Conservation (phyloP, 2,113 vertebrate genomes). For the Sarotherodon lohbergeri region DNA sequence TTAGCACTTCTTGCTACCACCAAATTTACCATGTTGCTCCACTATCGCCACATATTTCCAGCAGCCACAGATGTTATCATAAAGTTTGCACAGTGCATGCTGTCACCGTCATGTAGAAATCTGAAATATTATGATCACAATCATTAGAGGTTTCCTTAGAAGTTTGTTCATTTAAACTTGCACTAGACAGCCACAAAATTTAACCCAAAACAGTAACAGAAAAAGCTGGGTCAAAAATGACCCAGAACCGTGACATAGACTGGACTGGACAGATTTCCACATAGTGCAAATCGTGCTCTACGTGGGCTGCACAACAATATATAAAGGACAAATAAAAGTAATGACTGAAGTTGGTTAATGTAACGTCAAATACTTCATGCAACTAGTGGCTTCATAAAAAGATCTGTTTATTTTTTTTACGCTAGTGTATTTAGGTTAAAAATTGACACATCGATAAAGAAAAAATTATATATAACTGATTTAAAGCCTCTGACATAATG, state of each 20-base stretch:
- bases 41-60: not conserved
- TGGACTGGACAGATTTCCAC: not conserved
- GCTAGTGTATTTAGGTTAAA: not conserved
- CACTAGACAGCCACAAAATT: rapidly evolving
- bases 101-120: not conserved
- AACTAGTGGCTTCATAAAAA: not conserved
- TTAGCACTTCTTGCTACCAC: not conserved
- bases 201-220: too few relatives aligned
- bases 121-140: not conserved
- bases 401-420: not conserved
- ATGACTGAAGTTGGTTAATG: not conserved
- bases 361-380: not conserved
- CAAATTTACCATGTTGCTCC: not conserved
- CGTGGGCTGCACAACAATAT: not conserved
- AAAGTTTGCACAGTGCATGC: not conserved
- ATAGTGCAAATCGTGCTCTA: not conserved
- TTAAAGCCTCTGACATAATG: not conserved
- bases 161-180: not conserved
- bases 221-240: too few relatives aligned
- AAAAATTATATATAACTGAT: not conserved
- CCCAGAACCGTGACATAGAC: not conserved
- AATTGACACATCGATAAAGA: rapidly evolving
- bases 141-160: not conserved
- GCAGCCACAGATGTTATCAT: not conserved
- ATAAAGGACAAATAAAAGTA: not conserved